These are phyloP conservation scores for Amphipoea oculea DNA, from an alignment of 2,888 invertebrate species.

Conservation along the genomic window DNA sequence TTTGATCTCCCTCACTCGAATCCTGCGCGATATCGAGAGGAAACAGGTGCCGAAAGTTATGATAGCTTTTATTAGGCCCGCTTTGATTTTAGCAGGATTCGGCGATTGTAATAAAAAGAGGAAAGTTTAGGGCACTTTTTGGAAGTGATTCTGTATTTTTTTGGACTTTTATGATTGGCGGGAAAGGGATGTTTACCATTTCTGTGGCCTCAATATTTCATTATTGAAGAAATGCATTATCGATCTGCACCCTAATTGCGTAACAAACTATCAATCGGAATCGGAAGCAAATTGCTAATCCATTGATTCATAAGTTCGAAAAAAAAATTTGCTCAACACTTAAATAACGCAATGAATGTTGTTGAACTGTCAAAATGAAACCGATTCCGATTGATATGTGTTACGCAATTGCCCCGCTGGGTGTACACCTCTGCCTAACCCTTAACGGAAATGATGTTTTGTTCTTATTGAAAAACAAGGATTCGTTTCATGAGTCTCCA, in stretches of 20 bases:
- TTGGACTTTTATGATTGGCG: constrained; percentile 27
- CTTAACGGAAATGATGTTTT: neutral
- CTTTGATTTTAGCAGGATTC: constrained; percentile 47
- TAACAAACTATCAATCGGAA: too few species aligned
- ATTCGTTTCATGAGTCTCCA: neutral
- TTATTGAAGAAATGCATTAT: neutral
- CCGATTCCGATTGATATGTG: too few species aligned
- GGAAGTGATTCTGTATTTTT: constrained; percentile 14
- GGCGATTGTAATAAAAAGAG: constrained; percentile 37
- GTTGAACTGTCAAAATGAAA: too few species aligned
- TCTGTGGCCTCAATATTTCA: neutral
- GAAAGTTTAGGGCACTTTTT: constrained; percentile 21
- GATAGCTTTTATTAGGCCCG: constrained; percentile 53
- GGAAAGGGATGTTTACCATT: constrained; percentile 29
- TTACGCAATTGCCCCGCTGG: too few species aligned
- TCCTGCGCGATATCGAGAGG: constrained; percentile 59
- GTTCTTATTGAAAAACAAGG: neutral
- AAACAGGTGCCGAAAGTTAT: constrained; percentile 65
- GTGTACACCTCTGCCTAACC: neutral
- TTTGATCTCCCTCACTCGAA: constrained; percentile 59
- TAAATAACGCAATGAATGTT: too few species aligned
- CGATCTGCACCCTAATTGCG: too few species aligned
- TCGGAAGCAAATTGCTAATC: too few species aligned
- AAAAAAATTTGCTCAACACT: too few species aligned
- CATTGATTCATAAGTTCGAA: too few species aligned